Conservation (phyloP, 1,140 invertebrate genomes). For the Drosophila serrata region DNA sequence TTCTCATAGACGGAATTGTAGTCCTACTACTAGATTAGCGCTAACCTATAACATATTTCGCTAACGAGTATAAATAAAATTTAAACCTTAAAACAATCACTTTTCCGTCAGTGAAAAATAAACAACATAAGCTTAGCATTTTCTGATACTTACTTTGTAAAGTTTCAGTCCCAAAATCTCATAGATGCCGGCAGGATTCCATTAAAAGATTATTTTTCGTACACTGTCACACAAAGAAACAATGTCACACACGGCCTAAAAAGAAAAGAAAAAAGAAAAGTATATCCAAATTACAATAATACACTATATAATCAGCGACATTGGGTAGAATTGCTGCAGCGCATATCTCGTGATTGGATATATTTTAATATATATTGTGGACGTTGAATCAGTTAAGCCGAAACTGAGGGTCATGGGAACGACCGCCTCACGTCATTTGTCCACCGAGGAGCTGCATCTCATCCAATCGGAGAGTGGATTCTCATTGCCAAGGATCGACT, state of each 20-base stretch:
- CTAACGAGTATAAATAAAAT: no score
- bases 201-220: not conserved
- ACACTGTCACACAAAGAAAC: conserved; percentile 21
- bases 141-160: not conserved
- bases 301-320: not conserved
- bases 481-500: conserved; percentile 44
- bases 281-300: conserved; percentile 4
- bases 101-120: no score
- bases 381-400: not conserved
- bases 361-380: not conserved
- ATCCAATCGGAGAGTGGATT: conserved; percentile 48
- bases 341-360: conserved; percentile 1
- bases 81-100: no score
- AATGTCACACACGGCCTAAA: conserved; percentile 2
- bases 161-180: not conserved
- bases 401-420: conserved; percentile 31
- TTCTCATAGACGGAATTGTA: no score
- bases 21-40: no score
- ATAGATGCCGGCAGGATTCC: not conserved
- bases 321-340: not conserved
- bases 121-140: not conserved
- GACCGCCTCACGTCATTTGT: conserved; percentile 32
- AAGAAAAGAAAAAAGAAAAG: not conserved
- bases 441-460: conserved; percentile 20
- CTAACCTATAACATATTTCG: no score